Percentiles rank a stretch among this genome's conserved stretches.
phyloP scores from a whole-genome alignment of 1,140 invertebrate species.

The Drosophila insularis region DNA sequence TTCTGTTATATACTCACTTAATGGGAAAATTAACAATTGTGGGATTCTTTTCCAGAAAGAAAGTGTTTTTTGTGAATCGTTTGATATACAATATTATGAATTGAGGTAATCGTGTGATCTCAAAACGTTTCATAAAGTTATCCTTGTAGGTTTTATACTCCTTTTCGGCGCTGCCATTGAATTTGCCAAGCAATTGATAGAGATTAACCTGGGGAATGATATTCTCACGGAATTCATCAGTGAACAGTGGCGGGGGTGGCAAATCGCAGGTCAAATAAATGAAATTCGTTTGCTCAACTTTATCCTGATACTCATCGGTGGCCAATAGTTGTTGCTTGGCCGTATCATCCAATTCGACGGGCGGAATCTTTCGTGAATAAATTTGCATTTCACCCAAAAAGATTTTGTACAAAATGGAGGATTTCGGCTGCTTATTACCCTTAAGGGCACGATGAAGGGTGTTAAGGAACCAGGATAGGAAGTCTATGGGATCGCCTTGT shows the following conservation, averaged over 20 bases:
- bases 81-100: constrained; percentile 99
- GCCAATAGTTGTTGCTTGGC: constrained; percentile 90
- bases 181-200: constrained; percentile 96
- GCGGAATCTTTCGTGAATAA: constrained; percentile 96
- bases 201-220: constrained; percentile 99
- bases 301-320: constrained; percentile 94
- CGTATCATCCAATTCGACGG: constrained; percentile 95
- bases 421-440: constrained; percentile 91
- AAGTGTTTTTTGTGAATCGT: constrained; percentile 99
- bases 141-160: constrained; percentile 99
- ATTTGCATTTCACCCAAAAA: constrained; percentile 98
- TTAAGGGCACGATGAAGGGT: constrained; percentile 95
- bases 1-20: constrained; percentile 88
- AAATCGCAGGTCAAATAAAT: constrained; percentile 98
- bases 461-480: constrained; percentile 98
- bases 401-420: constrained; percentile 96
- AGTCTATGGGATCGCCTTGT: constrained; percentile 99
- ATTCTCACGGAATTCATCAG: constrained; percentile 98
- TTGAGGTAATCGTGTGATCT: constrained; percentile 96
- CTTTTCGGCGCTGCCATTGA: constrained; percentile 97
- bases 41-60: constrained; percentile 99
- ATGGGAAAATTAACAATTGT: constrained; percentile 99
- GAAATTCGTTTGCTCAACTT: constrained; percentile 94
- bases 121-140: constrained; percentile 98
- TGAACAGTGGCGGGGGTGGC: constrained; percentile 97